Evolutionary conservation across 2,113 vertebrate genomes (phyloP).

Genomic region (Sinocyclocheilus anshuiensis): DNA sequence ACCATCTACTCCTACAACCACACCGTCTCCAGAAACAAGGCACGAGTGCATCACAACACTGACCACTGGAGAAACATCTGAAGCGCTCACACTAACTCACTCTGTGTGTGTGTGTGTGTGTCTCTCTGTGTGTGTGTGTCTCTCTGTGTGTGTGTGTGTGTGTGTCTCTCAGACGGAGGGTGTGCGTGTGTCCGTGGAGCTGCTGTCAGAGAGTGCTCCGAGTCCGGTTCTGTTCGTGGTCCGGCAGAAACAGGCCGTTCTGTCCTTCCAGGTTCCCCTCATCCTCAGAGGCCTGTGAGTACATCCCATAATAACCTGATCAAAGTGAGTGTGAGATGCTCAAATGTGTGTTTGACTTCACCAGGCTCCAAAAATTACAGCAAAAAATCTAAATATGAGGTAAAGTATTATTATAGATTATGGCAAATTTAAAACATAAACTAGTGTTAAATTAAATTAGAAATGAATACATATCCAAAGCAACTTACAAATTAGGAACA

Average conservation of each 20-base stretch:
- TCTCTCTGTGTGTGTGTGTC: background rate
- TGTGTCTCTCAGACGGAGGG: constrained; percentile 82
- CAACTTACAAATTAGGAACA: too few relatives aligned
- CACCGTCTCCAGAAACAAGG: constrained; percentile 87
- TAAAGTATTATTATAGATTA: too few relatives aligned
- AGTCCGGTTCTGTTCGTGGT: constrained; percentile 90
- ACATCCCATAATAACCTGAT: constrained; percentile 20
- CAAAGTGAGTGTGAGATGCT: too few relatives aligned
- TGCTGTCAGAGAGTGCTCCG: constrained; percentile 78
- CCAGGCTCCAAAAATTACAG: background rate
- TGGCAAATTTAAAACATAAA: too few relatives aligned
- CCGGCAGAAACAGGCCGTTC: constrained; percentile 92
- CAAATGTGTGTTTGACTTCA: background rate
- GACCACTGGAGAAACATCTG: background rate
- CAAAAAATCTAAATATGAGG: too few relatives aligned
- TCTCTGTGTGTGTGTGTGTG: too few relatives aligned
- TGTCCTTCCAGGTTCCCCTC: constrained; percentile 96
- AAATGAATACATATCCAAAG: too few relatives aligned
- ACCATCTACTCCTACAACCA: constrained; percentile 95
- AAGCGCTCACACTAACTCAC: background rate
- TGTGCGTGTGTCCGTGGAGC: constrained; percentile 88
- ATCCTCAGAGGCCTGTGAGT: constrained; percentile 96
- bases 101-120: background rate
- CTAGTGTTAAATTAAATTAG: too few relatives aligned
- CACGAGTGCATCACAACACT: constrained; percentile 60